These are phyloP conservation scores for Cyprinodon diabolis DNA, from an alignment of 2,797 vertebrate genomes.

Conservation along the genomic window DNA sequence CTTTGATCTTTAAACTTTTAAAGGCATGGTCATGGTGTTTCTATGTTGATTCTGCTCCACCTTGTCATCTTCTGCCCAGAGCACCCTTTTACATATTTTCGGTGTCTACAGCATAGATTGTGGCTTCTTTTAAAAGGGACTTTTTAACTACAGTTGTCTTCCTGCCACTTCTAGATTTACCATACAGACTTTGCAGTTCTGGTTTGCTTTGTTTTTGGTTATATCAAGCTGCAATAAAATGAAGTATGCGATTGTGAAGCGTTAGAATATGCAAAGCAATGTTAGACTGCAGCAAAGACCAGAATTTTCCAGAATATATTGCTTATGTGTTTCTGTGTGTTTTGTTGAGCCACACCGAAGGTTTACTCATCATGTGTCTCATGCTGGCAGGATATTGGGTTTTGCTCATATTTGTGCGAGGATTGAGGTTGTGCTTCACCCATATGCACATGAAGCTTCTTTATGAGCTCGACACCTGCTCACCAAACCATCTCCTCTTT, in stretches of 20 bases:
- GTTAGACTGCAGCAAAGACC: background rate
- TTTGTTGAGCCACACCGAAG: constrained; percentile 13
- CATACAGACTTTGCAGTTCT: too few species aligned
- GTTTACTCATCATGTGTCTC: constrained; percentile 50
- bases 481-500: constrained; percentile 42
- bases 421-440: constrained; percentile 47
- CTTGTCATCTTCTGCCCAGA: too few species aligned
- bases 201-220: too few species aligned
- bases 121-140: too few species aligned
- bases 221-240: background rate
- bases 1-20: background rate
- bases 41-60: too few species aligned
- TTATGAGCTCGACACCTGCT: constrained; percentile 68
- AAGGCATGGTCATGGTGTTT: background rate
- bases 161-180: too few species aligned
- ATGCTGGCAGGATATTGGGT: constrained; percentile 63
- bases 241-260: background rate
- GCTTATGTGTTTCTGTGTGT: constrained; percentile 28
- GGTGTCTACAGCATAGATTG: too few species aligned
- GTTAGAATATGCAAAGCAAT: background rate
- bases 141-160: too few species aligned
- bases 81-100: too few species aligned
- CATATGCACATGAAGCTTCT: constrained; percentile 61
- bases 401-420: constrained; percentile 57
- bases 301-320: constrained; percentile 1